Conservation (phyloP, 2,888 invertebrate species). For the Athrips mouffetella region DNA sequence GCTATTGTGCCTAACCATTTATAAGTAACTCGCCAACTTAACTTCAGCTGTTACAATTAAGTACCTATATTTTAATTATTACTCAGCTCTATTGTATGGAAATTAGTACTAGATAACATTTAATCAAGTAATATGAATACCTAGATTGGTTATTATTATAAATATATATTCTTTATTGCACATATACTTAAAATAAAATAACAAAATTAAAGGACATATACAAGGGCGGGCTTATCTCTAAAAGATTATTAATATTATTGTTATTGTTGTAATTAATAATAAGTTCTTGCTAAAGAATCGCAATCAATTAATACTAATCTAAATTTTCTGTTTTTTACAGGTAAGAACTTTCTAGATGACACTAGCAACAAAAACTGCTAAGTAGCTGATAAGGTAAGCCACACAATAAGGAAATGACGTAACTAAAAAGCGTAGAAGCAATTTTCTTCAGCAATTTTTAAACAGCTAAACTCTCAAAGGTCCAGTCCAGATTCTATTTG, state of each 20-base stretch:
- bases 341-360: neutral
- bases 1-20: slow-evolving; percentile 28
- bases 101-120: neutral
- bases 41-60: neutral
- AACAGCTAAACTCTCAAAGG: neutral
- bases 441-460: neutral
- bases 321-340: neutral
- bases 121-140: too few relatives aligned
- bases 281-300: too few relatives aligned
- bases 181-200: neutral
- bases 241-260: too few relatives aligned
- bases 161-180: too few relatives aligned
- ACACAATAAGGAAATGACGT: neutral
- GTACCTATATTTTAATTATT: slow-evolving; percentile 10
- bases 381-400: neutral
- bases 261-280: too few relatives aligned
- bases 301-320: too few relatives aligned
- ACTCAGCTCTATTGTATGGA: slow-evolving; percentile 7
- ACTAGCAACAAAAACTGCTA: neutral
- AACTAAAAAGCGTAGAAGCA: neutral
- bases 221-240: too few relatives aligned
- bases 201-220: neutral
- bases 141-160: too few relatives aligned
- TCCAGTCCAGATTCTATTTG: slow-evolving; percentile 8
- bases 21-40: slow-evolving; percentile 15